Evolutionary conservation across 1,140 invertebrate species (phyloP), one percentile per base, ranked within the genome.

Genomic region (Trypoxylus dichotomus): DNA sequence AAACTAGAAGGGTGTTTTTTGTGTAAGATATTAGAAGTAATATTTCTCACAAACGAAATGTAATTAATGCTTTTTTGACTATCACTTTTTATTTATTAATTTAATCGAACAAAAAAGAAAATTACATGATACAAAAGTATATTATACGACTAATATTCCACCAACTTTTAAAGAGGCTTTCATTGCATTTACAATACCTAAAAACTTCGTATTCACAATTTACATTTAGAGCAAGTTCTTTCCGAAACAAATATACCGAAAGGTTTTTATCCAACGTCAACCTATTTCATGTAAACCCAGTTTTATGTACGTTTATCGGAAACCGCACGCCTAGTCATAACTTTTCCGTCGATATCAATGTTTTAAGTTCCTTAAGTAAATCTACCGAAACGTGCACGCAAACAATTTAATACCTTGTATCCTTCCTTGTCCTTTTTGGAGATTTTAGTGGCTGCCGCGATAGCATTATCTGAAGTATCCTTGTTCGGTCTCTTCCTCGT

Each of bases 391-490:
- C 60, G 21, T 1, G 60, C 60, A 68, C 60, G 60, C 60, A 76
- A 76, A 47, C 54, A 60, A 21, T 27, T 60, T 37, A 43, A 73
- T 77, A 89, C 89, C 88, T 91, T 91, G 81, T 92, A 91, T 58
- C 89, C 90, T 85, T 91, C 90, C 79, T 91, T 91, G 60, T 90
- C 87, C 85, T 91, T 89, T 82, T 90, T 88, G 80, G 89, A 87
- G 83, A 86, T 78, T 32, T 89, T 86, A 76, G 87, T 88, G 73
- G 85, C 86, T 72, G 85, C 86, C 1, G 89, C 86, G 71, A 88
- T 84, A 79, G 90, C 78, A 89, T 86, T 89, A 89, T 88, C 88
- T 88, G 87, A 77, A 80, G 91, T 85, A 87, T 90, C 87, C 79
- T 91, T 87, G 78, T 79, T 82, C 60, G 88, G 84, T 79, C 92